phyloP scores from a whole-genome alignment of 1,140 invertebrate genomes.

The Drosophila kohkoa region DNA sequence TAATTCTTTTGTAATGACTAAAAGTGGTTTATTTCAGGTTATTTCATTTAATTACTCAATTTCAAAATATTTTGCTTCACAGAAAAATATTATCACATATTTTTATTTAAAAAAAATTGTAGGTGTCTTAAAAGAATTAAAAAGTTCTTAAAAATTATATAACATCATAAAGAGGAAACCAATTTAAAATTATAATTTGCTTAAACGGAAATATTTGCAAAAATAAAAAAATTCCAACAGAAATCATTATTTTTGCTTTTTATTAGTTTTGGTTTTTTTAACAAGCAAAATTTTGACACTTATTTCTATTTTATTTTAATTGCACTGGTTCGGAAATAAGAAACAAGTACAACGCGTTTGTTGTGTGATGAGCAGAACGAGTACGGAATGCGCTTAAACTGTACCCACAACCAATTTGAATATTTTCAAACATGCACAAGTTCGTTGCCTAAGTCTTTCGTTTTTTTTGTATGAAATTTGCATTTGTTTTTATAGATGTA shows the following conservation, averaged over 20 bases:
- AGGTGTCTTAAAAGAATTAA: not conserved
- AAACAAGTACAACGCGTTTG: slow-evolving; percentile 11
- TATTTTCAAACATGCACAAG: slow-evolving; percentile 39
- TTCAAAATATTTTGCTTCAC: too few species aligned
- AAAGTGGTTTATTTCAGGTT: too few species aligned
- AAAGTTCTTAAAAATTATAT: not conserved
- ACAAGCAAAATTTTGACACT: not conserved
- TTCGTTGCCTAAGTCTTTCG: slow-evolving; percentile 61
- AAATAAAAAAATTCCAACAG: too few species aligned
- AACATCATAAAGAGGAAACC: too few species aligned
- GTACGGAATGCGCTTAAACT: slow-evolving; percentile 8
- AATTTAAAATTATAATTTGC: too few species aligned
- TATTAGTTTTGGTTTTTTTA: not conserved
- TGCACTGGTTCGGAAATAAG: not conserved
- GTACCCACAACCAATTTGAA: slow-evolving; percentile 40
- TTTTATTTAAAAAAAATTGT: too few species aligned
- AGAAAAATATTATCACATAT: too few species aligned
- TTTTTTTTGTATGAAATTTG: slow-evolving; percentile 34
- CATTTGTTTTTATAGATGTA: slow-evolving; percentile 14
- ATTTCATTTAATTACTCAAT: too few species aligned
- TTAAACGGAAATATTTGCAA: not conserved
- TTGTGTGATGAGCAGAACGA: not conserved
- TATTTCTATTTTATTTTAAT: not conserved
- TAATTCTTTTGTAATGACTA: not conserved
- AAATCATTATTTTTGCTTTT: too few species aligned